Conservation (phyloP, 2,113 vertebrate genomes). For the Pongo pygmaeus region DNA sequence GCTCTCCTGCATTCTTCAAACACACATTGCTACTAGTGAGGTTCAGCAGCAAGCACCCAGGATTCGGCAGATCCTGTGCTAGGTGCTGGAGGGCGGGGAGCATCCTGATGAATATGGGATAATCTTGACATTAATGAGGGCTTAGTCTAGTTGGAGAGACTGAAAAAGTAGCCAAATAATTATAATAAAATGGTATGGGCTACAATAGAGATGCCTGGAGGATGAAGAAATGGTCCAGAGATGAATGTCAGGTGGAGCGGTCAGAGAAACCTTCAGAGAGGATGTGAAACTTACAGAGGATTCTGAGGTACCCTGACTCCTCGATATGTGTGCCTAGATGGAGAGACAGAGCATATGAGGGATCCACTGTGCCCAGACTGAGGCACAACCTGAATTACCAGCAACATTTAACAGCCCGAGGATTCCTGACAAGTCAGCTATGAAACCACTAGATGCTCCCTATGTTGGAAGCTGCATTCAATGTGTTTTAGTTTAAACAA, state of each 20-base stretch:
- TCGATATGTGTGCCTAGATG: neutral
- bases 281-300: neutral
- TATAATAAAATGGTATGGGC: neutral
- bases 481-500: slow-evolving; percentile 39
- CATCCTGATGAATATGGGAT: neutral
- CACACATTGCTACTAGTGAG: neutral
- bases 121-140: neutral
- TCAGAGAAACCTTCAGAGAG: neutral
- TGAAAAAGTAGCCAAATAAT: neutral
- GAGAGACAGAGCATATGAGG: rapidly evolving
- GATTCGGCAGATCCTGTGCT: neutral
- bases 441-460: neutral
- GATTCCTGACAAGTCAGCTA: slow-evolving; percentile 10
- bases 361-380: rapidly evolving
- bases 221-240: neutral
- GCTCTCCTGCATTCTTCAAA: neutral
- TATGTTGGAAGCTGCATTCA: neutral
- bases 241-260: neutral
- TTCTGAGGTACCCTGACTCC: neutral
- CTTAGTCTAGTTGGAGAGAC: neutral
- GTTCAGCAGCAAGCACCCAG: neutral
- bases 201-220: neutral
- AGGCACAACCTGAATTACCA: neutral
- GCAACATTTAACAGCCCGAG: neutral
- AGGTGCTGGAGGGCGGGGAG: no score